Base-by-base conservation (phyloP, 2,888 invertebrate species). In the Didymodactylos carnosus region DNA sequence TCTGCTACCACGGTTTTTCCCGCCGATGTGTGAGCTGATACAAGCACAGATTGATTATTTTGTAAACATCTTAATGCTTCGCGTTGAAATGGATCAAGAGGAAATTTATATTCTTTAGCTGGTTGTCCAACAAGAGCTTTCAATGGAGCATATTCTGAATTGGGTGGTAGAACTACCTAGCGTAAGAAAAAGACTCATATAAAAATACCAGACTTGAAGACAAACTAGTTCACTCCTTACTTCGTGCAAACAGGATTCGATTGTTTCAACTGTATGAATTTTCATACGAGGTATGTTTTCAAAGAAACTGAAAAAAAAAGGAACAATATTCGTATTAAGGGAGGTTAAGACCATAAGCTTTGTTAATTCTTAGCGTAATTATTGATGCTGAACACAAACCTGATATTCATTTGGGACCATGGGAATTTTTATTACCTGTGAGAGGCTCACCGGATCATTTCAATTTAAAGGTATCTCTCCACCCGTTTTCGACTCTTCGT, bases 1-100 rank as follows among this genome's bases (percentile, higher is more conserved):
- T 97, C 94, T 7, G 97, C 98, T 25, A 87, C 87, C 4, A 97
- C 97, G 74, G 98, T 99, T 87, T 99, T 98, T 72, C 98, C 98
- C 69, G 98, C 97, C 6, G 97, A 98, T 0, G 98, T 99, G 82
- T 99, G 98, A 11, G 98, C 98, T 3, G 98, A 97, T 0, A 99
- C 97, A 62, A 99, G 86, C 8, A 99, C 98, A 14, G 95, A 95
- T 81, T 98, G 95, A 80, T 92, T 89, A 83, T 98, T 98, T 81
- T 98, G 95, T 79, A 99, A 90, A 82, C 98, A 99, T 72, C 91
- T 84, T 77, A 97, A 90, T 0, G 97, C 94, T 84, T 95, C 93
- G 79, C 91, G 92, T 82, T 99, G 98, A 84, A 99, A 99, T 0
- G 95, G 91, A 88, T 99, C 98, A 75, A 99, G 85, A 73, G 90